A percentile compares a stretch with the other conserved stretches of the same genome.
phyloP scores from a whole-genome alignment of 2,888 invertebrate genomes.

The Gisinianus flammeolus region DNA sequence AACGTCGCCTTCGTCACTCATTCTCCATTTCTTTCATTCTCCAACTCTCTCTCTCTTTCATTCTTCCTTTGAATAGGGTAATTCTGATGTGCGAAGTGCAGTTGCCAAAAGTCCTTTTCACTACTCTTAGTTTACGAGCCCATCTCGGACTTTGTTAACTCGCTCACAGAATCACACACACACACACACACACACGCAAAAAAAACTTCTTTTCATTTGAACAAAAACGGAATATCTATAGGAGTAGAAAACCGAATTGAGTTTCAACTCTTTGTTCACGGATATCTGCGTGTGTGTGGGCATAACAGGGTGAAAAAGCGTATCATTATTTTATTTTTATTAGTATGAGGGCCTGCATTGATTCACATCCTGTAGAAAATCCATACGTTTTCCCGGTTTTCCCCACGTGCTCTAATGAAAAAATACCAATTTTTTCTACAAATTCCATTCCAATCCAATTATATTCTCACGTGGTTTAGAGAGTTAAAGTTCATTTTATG shows the following conservation, averaged over 20 bases:
- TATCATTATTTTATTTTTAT: constrained; percentile 18
- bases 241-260: not conserved
- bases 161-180: constrained; percentile 8
- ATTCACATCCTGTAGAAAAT: no score
- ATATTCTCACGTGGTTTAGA: not conserved
- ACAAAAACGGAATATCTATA: not conserved
- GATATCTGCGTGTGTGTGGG: no score
- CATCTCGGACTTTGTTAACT: constrained; percentile 32
- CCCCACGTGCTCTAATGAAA: not conserved
- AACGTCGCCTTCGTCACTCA: constrained; percentile 21
- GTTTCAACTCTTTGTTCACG: constrained; percentile 14
- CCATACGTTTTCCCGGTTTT: no score
- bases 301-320: no score
- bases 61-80: constrained; percentile 15
- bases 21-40: constrained; percentile 17
- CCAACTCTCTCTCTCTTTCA: not conserved
- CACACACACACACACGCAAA: not conserved
- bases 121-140: constrained; percentile 32
- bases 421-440: no score
- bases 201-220: constrained; percentile 22
- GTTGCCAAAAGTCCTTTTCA: constrained; percentile 36
- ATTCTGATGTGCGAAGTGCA: constrained; percentile 31
- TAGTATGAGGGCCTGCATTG: constrained; percentile 1
- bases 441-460: not conserved
- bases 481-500: not conserved